Evolutionary conservation across 2,113 vertebrate genomes (phyloP), one percentile per base, ranked within the genome.

Genomic region (Peromyscus leucopus): DNA sequence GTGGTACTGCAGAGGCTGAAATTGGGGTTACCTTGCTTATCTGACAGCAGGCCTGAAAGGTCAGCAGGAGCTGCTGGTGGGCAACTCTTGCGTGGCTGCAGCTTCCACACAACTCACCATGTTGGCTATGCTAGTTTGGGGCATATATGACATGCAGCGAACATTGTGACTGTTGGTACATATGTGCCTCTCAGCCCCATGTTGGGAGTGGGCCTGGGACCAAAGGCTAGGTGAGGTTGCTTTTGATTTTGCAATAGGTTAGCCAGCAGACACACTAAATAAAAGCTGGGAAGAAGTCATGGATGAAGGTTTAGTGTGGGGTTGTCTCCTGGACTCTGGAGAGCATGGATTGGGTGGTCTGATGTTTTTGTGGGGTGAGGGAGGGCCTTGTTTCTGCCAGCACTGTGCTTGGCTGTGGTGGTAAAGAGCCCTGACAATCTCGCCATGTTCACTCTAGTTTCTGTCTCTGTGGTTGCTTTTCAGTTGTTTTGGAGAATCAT

Each of bases 401-500:
- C 10, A 16, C 46, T 85, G 80, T 79, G 51, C 31, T 22, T 42
- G 42, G 0, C 31, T 22, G 87, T 65, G 15, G 39, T 16, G 31
- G 31, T 76, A 75, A 67, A 36, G 22, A 19, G 7, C 46, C 55
- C 31, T 24, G 5, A 33, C 21, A 5, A 79, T 55, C 36, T 24
- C 22, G 12, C 75, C 16, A 2, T 24, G 51, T 8, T 75, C 13
- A 59, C 7, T 39, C 39, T 5, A 69, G 9, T 57, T 31, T 72
- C 55, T 91, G 71, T 87, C n/a, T 93, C 36, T 76, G 39, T 57
- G 75, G 74, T 97, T 92, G 83, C 31, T 97, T 96, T 59, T 33
- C 98, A 99, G 99, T 99, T 94, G 99, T 99, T 84, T 87, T 99
- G 97, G 99, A 99, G 95, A 99, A 99, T 97, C 99, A 99, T 97